Percentiles rank a stretch among this genome's conserved stretches.
These are phyloP conservation scores for Fissipunctia ypsillon DNA, from an alignment of 2,888 invertebrate genomes.

Conservation along the genomic window DNA sequence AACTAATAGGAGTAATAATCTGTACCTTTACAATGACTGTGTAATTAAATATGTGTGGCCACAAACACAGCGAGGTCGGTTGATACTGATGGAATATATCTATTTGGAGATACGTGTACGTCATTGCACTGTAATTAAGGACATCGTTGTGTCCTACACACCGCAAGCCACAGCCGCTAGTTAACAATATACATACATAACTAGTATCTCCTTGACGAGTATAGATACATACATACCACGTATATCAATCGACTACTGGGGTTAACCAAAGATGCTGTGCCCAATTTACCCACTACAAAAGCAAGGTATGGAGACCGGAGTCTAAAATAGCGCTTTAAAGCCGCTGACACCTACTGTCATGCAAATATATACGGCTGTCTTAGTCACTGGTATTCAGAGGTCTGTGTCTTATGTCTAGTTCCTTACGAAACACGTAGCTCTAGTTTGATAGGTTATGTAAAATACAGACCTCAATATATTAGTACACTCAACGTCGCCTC, in stretches of 20 bases:
- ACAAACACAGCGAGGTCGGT: conserved; percentile 35
- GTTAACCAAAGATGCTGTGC: conserved; percentile 17
- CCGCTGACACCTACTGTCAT: conserved; percentile 36
- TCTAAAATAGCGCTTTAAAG: conserved; percentile 29
- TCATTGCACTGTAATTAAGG: conserved; percentile 40
- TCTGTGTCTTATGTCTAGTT: conserved; percentile 3
- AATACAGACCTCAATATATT: background rate
- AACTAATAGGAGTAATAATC: conserved; percentile 61
- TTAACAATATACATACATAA: conserved; percentile 31
- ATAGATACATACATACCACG: background rate
- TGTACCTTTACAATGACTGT: conserved; percentile 47
- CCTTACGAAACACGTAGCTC: background rate
- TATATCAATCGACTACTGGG: conserved; percentile 1
- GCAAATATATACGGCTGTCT: conserved; percentile 36
- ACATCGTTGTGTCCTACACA: conserved; percentile 17
- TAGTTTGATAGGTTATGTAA: background rate
- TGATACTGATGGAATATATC: background rate
- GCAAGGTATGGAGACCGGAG: background rate
- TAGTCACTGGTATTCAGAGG: conserved; percentile 12
- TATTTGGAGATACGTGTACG: conserved; percentile 1
- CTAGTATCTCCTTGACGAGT: background rate
- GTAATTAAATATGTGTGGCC: conserved; percentile 62
- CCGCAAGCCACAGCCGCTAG: conserved; percentile 32
- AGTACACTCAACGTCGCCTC: too few relatives aligned
- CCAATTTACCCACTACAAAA: conserved; percentile 29